Evolutionary conservation across 2,113 vertebrate species (phyloP).

Genomic region (Paraplagusia blochii): DNA sequence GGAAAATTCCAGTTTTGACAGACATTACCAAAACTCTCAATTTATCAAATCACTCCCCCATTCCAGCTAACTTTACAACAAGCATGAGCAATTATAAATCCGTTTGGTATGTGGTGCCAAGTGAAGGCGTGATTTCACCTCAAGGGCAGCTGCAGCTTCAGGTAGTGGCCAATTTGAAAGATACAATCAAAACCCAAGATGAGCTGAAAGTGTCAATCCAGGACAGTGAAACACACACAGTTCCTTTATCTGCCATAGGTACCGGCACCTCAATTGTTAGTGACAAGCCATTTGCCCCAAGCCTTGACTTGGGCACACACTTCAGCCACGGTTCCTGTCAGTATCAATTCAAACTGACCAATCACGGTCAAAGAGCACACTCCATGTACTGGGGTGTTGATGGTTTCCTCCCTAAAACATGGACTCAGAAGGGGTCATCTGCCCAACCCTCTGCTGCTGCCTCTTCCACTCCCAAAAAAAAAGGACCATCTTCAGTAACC

Average conservation of each 20-base stretch:
- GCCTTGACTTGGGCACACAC: constrained; percentile 79
- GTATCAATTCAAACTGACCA: constrained; percentile 81
- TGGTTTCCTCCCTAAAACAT: constrained; percentile 39
- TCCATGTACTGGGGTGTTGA: constrained; percentile 79
- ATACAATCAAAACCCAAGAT: constrained; percentile 76
- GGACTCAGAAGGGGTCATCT: neutral
- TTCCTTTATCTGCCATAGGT: constrained; percentile 75
- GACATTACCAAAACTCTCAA: constrained; percentile 70
- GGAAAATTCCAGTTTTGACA: constrained; percentile 76
- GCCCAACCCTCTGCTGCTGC: constrained; percentile 14
- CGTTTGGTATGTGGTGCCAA: constrained; percentile 78
- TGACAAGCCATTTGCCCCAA: constrained; percentile 77
- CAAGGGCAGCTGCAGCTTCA: constrained; percentile 65
- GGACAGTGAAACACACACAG: constrained; percentile 63
- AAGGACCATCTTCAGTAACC: neutral
- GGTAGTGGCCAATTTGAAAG: constrained; percentile 79
- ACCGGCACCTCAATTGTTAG: constrained; percentile 82
- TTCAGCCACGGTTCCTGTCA: constrained; percentile 77
- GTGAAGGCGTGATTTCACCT: constrained; percentile 72
- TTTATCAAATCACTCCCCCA: constrained; percentile 79
- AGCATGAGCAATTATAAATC: constrained; percentile 69
- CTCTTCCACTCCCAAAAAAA: neutral
- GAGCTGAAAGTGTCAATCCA: constrained; percentile 72
- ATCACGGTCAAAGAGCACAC: constrained; percentile 75
- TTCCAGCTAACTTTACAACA: constrained; percentile 76